Percentiles rank a stretch among this genome's conserved stretches.
These are phyloP conservation scores for Ernsta delagoae DNA, from an alignment of 2,888 invertebrate species.

Conservation along the genomic window DNA sequence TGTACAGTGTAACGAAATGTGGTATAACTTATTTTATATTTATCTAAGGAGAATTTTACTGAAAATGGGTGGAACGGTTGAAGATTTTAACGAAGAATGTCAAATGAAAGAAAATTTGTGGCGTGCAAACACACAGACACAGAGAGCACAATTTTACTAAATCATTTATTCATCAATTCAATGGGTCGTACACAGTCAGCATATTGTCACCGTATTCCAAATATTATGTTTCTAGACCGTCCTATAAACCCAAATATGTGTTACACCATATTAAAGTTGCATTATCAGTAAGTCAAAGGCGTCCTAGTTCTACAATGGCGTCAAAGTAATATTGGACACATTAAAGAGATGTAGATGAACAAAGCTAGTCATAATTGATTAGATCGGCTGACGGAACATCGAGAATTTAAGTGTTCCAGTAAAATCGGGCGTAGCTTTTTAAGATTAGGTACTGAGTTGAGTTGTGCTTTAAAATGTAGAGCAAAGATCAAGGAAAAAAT, in stretches of 20 bases:
- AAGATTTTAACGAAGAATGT: too few relatives aligned
- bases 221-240: conserved; percentile 13
- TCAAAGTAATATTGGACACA: conserved; percentile 22
- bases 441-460: background rate
- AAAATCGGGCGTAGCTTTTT: background rate
- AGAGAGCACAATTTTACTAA: too few relatives aligned
- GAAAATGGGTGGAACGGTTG: too few relatives aligned
- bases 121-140: too few relatives aligned
- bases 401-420: background rate
- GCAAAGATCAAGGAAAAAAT: too few relatives aligned
- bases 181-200: background rate
- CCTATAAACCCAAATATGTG: conserved; percentile 37
- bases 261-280: conserved; percentile 43
- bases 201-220: background rate
- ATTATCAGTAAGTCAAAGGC: conserved; percentile 40
- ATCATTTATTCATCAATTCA: too few relatives aligned
- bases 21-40: too few relatives aligned
- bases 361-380: background rate
- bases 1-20: too few relatives aligned
- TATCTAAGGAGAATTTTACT: too few relatives aligned
- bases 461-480: too few relatives aligned
- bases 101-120: too few relatives aligned
- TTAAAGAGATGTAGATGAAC: conserved; percentile 11
- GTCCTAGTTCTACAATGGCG: conserved; percentile 24
- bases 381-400: background rate